These are phyloP conservation scores for Charadrius vociferus DNA, from an alignment of 2,113 vertebrate genomes.

Conservation along the genomic window DNA sequence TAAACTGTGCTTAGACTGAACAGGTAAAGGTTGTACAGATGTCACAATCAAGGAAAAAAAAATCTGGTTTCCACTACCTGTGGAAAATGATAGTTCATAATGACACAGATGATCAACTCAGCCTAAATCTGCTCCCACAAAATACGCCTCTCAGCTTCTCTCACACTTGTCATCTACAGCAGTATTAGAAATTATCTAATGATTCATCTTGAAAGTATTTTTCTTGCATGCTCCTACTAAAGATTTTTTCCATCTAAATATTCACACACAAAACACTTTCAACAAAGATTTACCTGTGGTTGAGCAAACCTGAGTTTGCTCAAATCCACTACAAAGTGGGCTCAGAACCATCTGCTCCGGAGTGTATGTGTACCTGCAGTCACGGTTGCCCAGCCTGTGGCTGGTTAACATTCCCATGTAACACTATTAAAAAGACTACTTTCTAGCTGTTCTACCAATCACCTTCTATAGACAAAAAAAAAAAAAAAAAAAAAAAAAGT, in stretches of 20 bases:
- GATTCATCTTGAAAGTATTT: constrained; percentile 18
- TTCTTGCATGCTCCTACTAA: background rate
- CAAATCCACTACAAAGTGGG: background rate
- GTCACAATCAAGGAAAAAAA: background rate
- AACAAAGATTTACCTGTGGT: background rate
- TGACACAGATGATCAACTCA: background rate
- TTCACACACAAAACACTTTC: background rate
- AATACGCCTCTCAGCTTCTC: constrained; percentile 2
- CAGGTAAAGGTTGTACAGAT: background rate
- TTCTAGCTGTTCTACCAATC: background rate
- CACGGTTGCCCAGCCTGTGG: background rate
- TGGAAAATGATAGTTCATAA: background rate
- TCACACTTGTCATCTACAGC: background rate
- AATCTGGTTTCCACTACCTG: background rate
- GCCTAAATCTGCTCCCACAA: background rate
- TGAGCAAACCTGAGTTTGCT: background rate
- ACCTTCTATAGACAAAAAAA: background rate
- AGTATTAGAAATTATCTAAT: constrained; percentile 1
- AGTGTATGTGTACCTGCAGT: background rate
- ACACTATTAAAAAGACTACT: background rate
- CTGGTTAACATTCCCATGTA: background rate
- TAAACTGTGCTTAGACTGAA: background rate
- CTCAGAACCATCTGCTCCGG: background rate
- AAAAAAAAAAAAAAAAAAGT: background rate
- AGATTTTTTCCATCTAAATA: background rate